phyloP scores from a whole-genome alignment of 1,140 invertebrate species.

The Phocides pigmalion region DNA sequence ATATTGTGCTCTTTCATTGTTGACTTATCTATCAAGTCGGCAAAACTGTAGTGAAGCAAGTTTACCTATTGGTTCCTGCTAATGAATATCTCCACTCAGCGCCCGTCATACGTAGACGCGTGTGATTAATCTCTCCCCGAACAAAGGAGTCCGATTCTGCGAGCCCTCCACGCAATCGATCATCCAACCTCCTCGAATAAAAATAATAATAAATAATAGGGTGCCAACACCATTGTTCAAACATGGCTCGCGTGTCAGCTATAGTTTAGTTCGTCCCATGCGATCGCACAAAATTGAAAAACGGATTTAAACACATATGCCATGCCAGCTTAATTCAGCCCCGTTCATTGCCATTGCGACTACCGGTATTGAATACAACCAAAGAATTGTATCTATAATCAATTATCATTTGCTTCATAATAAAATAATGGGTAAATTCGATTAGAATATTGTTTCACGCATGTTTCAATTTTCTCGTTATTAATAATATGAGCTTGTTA shows the following conservation, averaged over 20 bases:
- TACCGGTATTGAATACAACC: neutral
- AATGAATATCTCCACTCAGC: conserved; percentile 74
- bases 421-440: too few species aligned
- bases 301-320: conserved; percentile 24
- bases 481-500: conserved; percentile 1
- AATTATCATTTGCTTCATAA: neutral
- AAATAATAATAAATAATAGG: conserved; percentile 81
- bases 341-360: conserved; percentile 1
- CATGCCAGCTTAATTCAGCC: conserved; percentile 13
- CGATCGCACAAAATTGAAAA: conserved; percentile 39
- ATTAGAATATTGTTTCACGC: too few species aligned
- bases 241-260: conserved; percentile 59
- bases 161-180: conserved; percentile 74
- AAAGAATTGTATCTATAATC: neutral
- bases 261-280: conserved; percentile 58
- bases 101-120: conserved; percentile 65
- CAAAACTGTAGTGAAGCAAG: conserved; percentile 40
- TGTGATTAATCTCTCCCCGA: conserved; percentile 76
- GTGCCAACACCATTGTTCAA: conserved; percentile 69
- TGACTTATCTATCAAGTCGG: conserved; percentile 40
- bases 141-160: conserved; percentile 74
- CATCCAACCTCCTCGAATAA: conserved; percentile 73
- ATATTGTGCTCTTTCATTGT: conserved; percentile 21
- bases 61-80: conserved; percentile 54
- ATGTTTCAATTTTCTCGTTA: neutral